Conservation (phyloP, 2,888 invertebrate genomes). For the Drosophila rellima region DNA sequence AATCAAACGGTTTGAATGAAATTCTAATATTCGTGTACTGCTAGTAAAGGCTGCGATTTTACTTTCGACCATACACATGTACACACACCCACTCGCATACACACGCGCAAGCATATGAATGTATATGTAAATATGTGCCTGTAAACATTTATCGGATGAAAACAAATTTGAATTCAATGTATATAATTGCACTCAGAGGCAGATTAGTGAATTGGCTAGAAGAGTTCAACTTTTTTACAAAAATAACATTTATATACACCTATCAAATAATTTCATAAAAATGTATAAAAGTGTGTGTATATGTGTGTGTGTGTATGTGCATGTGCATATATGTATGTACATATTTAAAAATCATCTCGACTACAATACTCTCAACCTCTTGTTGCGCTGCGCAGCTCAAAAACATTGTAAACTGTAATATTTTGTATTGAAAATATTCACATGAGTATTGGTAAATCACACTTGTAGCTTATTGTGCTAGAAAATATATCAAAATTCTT, state of each 20-base stretch:
- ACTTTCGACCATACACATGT: constrained; percentile 32
- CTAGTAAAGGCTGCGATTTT: constrained; percentile 26
- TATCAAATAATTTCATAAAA: constrained; percentile 21
- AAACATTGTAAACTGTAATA: constrained; percentile 46
- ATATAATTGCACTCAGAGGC: constrained; percentile 7
- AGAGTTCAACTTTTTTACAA: constrained; percentile 9
- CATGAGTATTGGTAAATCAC: constrained; percentile 43
- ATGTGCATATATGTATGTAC: constrained; percentile 25
- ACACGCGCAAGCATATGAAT: neutral
- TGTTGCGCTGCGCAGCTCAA: constrained; percentile 60
- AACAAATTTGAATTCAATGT: constrained; percentile 27
- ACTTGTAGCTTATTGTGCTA: constrained; percentile 34
- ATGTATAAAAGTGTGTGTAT: constrained; percentile 25
- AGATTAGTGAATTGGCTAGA: constrained; percentile 6
- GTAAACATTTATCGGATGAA: constrained; percentile 25
- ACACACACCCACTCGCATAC: constrained; percentile 9
- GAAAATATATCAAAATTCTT: constrained; percentile 6
- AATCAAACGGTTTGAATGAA: constrained; percentile 15
- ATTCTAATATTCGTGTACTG: constrained; percentile 11
- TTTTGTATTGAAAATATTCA: constrained; percentile 22
- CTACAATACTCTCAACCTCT: constrained; percentile 52
- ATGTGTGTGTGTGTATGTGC: constrained; percentile 39
- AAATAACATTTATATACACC: constrained; percentile 12
- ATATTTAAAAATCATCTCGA: constrained; percentile 33
- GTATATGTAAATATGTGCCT: constrained; percentile 17